These are phyloP conservation scores for Oreochromis spilurus DNA, from an alignment of 2,113 vertebrate species.

Conservation along the genomic window DNA sequence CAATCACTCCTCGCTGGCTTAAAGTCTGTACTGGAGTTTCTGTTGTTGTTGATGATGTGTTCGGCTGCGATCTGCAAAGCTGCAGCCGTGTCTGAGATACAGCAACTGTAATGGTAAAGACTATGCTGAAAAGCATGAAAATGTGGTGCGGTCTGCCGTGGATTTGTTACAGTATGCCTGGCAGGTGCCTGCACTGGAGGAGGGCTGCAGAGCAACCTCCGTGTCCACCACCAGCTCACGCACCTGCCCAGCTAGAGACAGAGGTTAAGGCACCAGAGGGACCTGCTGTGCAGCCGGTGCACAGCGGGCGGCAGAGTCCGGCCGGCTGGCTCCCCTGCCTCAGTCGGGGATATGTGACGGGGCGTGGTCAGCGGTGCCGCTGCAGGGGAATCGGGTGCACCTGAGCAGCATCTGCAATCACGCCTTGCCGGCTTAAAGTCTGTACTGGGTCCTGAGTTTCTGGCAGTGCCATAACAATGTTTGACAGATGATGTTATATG, in stretches of 20 bases:
- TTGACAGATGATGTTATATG: background rate
- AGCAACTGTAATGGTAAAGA: background rate
- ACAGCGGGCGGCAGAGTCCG: fast-evolving
- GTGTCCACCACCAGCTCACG: fast-evolving
- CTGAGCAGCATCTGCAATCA: background rate
- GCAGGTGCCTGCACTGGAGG: background rate
- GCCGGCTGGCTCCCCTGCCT: background rate
- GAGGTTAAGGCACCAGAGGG: fast-evolving
- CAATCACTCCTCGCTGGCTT: fast-evolving
- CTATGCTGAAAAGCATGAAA: background rate
- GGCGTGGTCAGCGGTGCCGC: background rate
- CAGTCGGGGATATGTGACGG: too few species aligned
- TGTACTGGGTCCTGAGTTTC: background rate
- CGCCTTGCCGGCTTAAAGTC: fast-evolving
- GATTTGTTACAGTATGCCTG: background rate
- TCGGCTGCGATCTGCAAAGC: background rate
- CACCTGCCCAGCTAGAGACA: background rate
- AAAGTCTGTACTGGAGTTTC: background rate
- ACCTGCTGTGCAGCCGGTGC: fast-evolving
- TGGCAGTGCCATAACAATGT: background rate
- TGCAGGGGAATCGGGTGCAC: background rate
- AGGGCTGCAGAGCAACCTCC: background rate
- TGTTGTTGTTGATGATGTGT: background rate
- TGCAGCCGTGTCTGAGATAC: background rate
- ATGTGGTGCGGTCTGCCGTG: background rate